Percentiles rank a stretch among this genome's conserved stretches.
Conservation (phyloP, 2,888 invertebrate species). For the Callosobruchus maculatus region DNA sequence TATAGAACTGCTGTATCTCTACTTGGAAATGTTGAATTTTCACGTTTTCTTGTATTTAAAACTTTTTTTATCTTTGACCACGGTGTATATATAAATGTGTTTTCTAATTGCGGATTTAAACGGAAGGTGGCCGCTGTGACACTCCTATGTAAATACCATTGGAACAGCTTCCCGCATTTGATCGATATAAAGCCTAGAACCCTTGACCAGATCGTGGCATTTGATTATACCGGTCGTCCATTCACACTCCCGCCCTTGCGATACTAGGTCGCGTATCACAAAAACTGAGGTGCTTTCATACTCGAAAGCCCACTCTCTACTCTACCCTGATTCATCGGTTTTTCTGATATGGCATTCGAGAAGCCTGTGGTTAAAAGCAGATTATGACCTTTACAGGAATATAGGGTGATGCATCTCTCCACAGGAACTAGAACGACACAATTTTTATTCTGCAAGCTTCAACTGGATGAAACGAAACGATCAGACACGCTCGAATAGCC, state of each 20-base stretch:
- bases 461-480: too few species aligned
- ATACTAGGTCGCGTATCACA: not conserved
- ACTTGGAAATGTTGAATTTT: too few species aligned
- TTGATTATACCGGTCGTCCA: not conserved
- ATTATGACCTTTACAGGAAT: not conserved
- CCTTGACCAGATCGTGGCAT: not conserved
- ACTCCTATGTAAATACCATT: too few species aligned
- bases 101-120: too few species aligned
- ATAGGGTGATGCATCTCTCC: not conserved
- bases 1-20: too few species aligned
- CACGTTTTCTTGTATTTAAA: too few species aligned
- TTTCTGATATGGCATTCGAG: not conserved
- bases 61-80: too few species aligned
- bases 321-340: not conserved
- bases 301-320: not conserved
- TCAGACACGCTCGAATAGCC: too few species aligned
- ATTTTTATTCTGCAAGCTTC: too few species aligned
- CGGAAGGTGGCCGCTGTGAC: too few species aligned
- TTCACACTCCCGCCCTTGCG: not conserved
- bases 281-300: not conserved
- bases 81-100: too few species aligned
- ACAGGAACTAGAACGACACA: too few species aligned
- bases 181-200: not conserved
- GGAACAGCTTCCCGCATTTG: not conserved
- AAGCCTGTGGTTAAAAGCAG: not conserved